Base-by-base conservation (phyloP, 2,113 vertebrate genomes). In the Stigmatopora argus region DNA sequence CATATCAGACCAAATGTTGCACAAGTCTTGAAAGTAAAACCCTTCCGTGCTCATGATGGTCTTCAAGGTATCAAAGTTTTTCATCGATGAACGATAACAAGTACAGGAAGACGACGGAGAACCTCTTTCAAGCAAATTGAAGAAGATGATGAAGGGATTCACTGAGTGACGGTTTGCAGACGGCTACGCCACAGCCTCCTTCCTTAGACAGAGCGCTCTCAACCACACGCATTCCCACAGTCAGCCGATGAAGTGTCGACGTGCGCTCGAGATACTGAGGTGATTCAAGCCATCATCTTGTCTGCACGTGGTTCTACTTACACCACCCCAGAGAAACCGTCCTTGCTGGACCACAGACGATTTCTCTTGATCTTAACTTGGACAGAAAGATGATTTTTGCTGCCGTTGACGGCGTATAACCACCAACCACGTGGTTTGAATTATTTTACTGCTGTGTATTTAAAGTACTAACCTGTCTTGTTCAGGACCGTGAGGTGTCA, bases 91-190 rank as follows among this genome's bases (percentile, higher is more conserved):
- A 53, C 51, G 12, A 19, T 26, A 53, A 3, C 51, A 14, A 19
- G 19, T 7, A 23, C 51, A 23, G 51, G 21, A 53, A 23, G 4
- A 23, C 51, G 3, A 11, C 51, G 7, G 4, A 52, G 2, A 19
- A 18, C 17, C 48, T 41, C 38, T 9, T 5, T n/a, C 48, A 51
- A 51, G 48, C 47, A 10, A 19, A 51, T n/a, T 51, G 7, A 49
- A 18, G 35, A 4, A 38, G 7, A 38, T 38, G 4, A 38, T 52
- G 51, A 52, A 21, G n/a, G 51, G 51, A 53, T 15, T 63, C 1
- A 67, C 7, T 34, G 79, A 87, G 66, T 81, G 81, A 84, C 76
- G 14, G 18, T 73, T 52, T 69, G 76, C 83, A 84, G 83, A 79
- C 74, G 0, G 67, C 0, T 59, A n/a, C 4, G 0, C 62, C 71